phyloP scores from a whole-genome alignment of 2,888 invertebrate genomes.

The Tholera decimalis region DNA sequence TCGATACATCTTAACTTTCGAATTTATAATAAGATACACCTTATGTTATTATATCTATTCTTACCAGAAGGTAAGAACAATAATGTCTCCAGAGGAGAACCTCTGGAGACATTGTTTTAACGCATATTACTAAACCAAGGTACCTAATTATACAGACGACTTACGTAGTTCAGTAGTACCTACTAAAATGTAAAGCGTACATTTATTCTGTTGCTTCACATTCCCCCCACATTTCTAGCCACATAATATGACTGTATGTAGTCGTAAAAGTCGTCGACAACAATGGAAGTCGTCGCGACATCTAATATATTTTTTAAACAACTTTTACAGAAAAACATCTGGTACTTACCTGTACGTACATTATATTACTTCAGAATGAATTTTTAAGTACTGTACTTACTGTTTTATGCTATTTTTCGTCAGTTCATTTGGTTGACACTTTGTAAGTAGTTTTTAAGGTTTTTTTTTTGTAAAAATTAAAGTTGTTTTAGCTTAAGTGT shows the following conservation, averaged over 20 bases:
- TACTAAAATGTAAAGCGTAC: slow-evolving; percentile 21
- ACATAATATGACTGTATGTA: slow-evolving; percentile 5
- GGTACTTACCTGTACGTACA: neutral
- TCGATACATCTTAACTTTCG: too few relatives aligned
- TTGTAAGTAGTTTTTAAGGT: slow-evolving; percentile 31
- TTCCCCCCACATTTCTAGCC: slow-evolving; percentile 7
- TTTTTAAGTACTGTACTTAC: neutral
- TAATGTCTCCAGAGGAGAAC: too few relatives aligned
- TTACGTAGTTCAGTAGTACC: neutral
- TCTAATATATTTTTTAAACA: slow-evolving; percentile 18
- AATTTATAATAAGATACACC: too few relatives aligned
- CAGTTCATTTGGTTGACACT: slow-evolving; percentile 47
- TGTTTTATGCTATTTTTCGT: slow-evolving; percentile 23
- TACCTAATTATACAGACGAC: neutral
- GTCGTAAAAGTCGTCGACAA: slow-evolving; percentile 12
- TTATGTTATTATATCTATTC: too few relatives aligned
- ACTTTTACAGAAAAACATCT: slow-evolving; percentile 8
- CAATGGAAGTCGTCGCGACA: slow-evolving; percentile 7
- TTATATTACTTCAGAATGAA: neutral
- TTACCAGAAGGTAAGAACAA: too few relatives aligned
- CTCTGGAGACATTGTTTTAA: neutral
- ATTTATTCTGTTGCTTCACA: slow-evolving; percentile 17
- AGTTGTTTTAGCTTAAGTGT: slow-evolving; percentile 21
- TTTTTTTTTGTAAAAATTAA: neutral
- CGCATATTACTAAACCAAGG: too few relatives aligned